These are phyloP conservation scores for Lathamus discolor DNA, from an alignment of 2,113 vertebrate species.

Conservation along the genomic window DNA sequence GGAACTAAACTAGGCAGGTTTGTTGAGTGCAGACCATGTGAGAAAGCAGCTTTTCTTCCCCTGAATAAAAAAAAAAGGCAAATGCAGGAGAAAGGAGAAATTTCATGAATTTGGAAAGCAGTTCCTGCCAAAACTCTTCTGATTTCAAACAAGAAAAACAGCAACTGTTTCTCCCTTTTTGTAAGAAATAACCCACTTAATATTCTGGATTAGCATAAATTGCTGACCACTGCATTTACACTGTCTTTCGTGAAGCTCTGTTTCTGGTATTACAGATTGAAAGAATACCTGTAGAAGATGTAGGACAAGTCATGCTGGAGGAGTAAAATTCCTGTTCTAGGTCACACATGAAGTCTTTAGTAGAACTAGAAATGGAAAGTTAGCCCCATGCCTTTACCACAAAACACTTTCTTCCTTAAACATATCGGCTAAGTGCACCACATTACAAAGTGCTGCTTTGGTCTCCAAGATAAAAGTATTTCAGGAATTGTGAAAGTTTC, in stretches of 20 bases:
- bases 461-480: background rate
- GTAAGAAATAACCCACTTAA: background rate
- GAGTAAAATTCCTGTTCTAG: background rate
- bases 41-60: background rate
- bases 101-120: background rate
- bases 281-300: background rate
- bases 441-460: background rate
- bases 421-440: background rate
- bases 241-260: slow-evolving; percentile 16
- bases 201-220: background rate
- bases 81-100: background rate
- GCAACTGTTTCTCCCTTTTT: background rate
- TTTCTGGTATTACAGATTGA: slow-evolving; percentile 12
- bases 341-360: background rate
- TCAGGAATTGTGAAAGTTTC: background rate
- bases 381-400: background rate
- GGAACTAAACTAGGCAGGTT: background rate
- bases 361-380: background rate
- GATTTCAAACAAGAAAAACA: background rate
- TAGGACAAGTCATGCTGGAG: background rate
- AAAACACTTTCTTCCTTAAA: background rate
- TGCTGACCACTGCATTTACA: background rate
- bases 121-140: background rate
- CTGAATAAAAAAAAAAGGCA: background rate
- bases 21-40: fast-evolving